Percentiles rank a stretch among this genome's conserved stretches.
Evolutionary conservation across 2,797 vertebrate genomes (phyloP).

Genomic region (Ptychobarbus kaznakovi): DNA sequence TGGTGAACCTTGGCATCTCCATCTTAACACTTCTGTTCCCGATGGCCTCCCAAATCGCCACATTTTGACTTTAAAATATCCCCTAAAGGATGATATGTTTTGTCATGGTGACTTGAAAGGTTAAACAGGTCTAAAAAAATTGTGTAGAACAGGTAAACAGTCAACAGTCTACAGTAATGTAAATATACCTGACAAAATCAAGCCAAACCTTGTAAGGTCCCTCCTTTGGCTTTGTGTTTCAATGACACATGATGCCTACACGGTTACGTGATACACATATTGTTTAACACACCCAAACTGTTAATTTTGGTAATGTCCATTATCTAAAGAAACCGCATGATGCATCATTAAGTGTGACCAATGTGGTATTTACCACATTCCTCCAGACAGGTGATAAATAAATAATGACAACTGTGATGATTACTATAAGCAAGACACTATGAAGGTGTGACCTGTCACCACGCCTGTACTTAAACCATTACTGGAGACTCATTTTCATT

Average conservation of each 20-base stretch:
- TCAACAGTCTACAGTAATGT: not conserved
- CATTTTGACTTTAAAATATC: constrained; percentile 47
- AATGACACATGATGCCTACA: constrained; percentile 19
- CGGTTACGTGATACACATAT: not conserved
- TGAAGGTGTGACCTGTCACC: constrained; percentile 13
- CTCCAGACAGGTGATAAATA: not conserved
- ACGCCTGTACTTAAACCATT: not conserved
- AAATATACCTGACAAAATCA: not conserved
- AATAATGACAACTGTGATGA: not conserved
- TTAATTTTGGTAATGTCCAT: constrained; percentile 12
- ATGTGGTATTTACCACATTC: not conserved
- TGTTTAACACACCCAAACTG: constrained; percentile 29
- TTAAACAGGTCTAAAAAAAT: not conserved
- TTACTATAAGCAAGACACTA: not conserved
- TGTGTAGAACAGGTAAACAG: not conserved
- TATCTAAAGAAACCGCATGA: not conserved
- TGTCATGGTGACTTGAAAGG: not conserved
- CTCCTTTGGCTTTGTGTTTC: constrained; percentile 27
- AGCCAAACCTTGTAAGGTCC: constrained; percentile 21
- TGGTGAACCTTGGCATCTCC: constrained; percentile 36
- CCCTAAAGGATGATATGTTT: not conserved
- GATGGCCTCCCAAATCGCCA: constrained; percentile 52
- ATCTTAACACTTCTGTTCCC: constrained; percentile 42
- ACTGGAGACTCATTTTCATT: not conserved
- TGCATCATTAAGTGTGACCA: not conserved